Evolutionary conservation across 2,797 vertebrate species (phyloP).

Genomic region (Paratrypauchen microcephalus): DNA sequence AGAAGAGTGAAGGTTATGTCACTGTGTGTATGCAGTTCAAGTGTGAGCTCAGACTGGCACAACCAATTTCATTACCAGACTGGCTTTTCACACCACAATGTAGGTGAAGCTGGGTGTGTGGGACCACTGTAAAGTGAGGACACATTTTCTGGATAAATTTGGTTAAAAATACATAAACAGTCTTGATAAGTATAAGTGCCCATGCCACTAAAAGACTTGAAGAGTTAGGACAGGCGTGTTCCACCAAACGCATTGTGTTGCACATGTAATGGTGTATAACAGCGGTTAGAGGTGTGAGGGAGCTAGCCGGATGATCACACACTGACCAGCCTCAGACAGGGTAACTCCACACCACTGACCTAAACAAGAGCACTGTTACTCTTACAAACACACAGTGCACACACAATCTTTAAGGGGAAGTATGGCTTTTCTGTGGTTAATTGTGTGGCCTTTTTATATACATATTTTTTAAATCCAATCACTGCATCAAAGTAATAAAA

Average conservation of each 20-base stretch:
- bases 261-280: constrained; percentile 15
- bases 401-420: constrained; percentile 29
- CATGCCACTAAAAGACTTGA: constrained; percentile 21
- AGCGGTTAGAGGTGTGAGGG: constrained; percentile 85
- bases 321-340: constrained; percentile 59
- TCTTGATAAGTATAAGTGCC: constrained; percentile 7
- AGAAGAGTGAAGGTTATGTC: constrained; percentile 77
- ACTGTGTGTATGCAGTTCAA: constrained; percentile 38
- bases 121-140: not conserved
- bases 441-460: too few species aligned
- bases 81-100: constrained; percentile 87
- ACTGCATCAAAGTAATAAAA: constrained; percentile 34
- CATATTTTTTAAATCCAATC: too few species aligned
- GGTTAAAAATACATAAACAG: constrained; percentile 5
- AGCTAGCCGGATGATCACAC: constrained; percentile 85
- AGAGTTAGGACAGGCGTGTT: constrained; percentile 33
- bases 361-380: constrained; percentile 41
- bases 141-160: constrained; percentile 14
- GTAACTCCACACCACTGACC: constrained; percentile 63
- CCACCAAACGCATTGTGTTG: constrained; percentile 28
- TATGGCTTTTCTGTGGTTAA: constrained; percentile 41
- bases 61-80: constrained; percentile 93
- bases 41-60: constrained; percentile 80
- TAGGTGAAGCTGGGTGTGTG: constrained; percentile 45
- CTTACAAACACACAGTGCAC: constrained; percentile 7